Evolutionary conservation across 2,888 invertebrate species (phyloP), one percentile per base, ranked within the genome.

Genomic region (Elegia similella): DNA sequence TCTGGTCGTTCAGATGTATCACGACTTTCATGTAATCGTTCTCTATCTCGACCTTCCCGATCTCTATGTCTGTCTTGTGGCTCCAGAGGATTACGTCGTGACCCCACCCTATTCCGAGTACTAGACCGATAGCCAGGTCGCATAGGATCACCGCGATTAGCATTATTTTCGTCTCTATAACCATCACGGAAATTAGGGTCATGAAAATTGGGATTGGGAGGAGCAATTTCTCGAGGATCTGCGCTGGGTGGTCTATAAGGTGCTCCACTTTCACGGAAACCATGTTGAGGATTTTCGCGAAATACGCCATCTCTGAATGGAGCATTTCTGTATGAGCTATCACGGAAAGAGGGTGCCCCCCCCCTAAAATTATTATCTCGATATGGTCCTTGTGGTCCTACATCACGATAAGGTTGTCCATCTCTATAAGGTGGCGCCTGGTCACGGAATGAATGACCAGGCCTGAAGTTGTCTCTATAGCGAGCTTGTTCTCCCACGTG

Each of bases 391-490:
- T 72, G 82, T 42, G 74, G 67, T 34, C 76, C 80, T 29, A 76
- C 64, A n/a, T 88, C 87, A 56, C 88, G 73, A 64, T 75, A 87
- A 5, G 82, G 71, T 63, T 80, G 80, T 2, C 79, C 78, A 48
- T 86, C 85, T 61, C 85, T 76, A 59, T 79, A 83, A 8, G 86
- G 81, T n/a, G 88, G 79, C 47, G 77, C 88, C 76, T 75, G 85
- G 64, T 86, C 92, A 42, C 90, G 81, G 68, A 78, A 89, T 0
- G 74, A 66, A 62, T 80, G 83, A 12, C 80, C 82, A 17, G 82
- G 79, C 68, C 89, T 81, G 65, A 77, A 89, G 68, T 82, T 86
- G 59, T 90, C 89, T 57, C 90, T 78, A 66, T 76, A 89, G n/a
- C 88, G 84, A 8, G 78, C 68, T 52, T 77, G 78, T 29, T 89